A percentile compares a stretch with the other conserved stretches of the same genome.
Conservation (phyloP, 2,888 invertebrate genomes). For the Luperina testacea region DNA sequence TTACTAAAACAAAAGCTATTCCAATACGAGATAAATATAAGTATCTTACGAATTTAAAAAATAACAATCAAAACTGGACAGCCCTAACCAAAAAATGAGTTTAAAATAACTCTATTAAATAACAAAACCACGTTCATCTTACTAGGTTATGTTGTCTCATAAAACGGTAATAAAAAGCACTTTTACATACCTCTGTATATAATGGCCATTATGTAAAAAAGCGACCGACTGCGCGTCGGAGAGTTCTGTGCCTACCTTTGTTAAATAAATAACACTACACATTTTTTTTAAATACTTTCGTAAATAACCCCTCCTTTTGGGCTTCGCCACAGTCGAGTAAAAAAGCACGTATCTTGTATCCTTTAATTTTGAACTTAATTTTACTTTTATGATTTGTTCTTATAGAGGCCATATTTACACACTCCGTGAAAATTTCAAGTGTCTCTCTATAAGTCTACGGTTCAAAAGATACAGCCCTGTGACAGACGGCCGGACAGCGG, state of each 20-base stretch:
- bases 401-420: too few species aligned
- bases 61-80: not conserved
- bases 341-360: too few species aligned
- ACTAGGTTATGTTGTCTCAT: slow-evolving; percentile 17
- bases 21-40: too few species aligned
- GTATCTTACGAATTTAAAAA: not conserved
- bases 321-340: too few species aligned
- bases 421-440: too few species aligned
- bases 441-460: not conserved
- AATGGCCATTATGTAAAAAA: not conserved
- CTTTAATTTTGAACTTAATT: too few species aligned
- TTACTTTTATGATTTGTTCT: too few species aligned
- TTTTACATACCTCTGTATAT: not conserved
- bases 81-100: slow-evolving; percentile 22
- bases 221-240: not conserved
- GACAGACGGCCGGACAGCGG: not conserved
- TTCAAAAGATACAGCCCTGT: not conserved
- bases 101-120: slow-evolving; percentile 16
- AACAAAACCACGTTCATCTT: slow-evolving; percentile 16
- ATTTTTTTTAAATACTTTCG: too few species aligned
- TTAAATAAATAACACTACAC: too few species aligned
- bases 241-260: not conserved
- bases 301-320: too few species aligned
- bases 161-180: slow-evolving; percentile 14
- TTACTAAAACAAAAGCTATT: too few species aligned